Evolutionary conservation across 37 sponge, comb jelly and placozoan genomes (phyloP).

Genomic region (Theonella swinhoei): DNA sequence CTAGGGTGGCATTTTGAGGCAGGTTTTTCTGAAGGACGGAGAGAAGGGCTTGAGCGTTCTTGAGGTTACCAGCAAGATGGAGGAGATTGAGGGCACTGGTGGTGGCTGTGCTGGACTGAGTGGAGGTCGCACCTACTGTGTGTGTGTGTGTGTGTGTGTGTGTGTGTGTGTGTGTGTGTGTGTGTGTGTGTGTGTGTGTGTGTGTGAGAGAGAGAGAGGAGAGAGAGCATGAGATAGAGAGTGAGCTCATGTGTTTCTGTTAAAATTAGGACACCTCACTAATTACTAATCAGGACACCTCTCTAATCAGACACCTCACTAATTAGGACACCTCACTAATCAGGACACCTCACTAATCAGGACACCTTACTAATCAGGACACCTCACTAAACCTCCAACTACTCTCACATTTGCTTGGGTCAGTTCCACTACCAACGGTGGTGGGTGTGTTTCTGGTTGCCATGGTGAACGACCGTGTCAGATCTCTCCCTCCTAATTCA

Average conservation of each 20-base stretch:
- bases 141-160: too few species aligned
- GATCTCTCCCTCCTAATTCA: neutral
- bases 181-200: too few species aligned
- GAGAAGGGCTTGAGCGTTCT: constrained; percentile 55
- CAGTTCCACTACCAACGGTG: neutral
- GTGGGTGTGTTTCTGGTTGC: neutral
- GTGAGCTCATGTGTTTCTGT: too few species aligned
- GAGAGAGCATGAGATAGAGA: neutral
- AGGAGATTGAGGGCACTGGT: constrained; percentile 11
- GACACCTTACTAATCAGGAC: neutral
- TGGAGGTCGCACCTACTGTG: neutral
- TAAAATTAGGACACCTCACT: neutral
- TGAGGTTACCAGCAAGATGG: constrained; percentile 38
- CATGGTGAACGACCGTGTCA: neutral
- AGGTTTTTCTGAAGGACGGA: constrained; percentile 57
- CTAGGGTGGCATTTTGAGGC: constrained; percentile 23
- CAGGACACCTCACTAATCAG: neutral
- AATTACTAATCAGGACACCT: neutral
- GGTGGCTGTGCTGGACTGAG: neutral
- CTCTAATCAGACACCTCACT: neutral
- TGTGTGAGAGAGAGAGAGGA: constrained; percentile 11
- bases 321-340: neutral
- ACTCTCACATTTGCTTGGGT: neutral
- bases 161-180: too few species aligned
- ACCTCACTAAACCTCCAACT: neutral